Conservation (phyloP, 1,140 invertebrate genomes). For the Drosophila littoralis region DNA sequence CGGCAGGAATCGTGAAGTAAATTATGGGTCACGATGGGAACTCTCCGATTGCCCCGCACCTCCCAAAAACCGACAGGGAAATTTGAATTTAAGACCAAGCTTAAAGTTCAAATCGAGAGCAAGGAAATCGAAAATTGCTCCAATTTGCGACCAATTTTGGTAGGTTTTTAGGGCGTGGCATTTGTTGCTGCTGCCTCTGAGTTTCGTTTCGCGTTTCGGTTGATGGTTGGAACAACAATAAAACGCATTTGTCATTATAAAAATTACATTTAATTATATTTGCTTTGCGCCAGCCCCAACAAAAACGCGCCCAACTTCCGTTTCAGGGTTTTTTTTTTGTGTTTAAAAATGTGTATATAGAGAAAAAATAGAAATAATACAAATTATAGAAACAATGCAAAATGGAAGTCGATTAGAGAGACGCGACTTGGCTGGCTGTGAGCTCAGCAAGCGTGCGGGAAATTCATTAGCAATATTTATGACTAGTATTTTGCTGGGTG, state of each 20-base stretch:
- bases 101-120: constrained; percentile 20
- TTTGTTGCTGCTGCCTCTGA: constrained; percentile 8
- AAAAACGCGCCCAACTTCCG: constrained; percentile 70
- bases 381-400: constrained; percentile 32
- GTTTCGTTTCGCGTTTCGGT: constrained; percentile 24
- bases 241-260: constrained; percentile 77
- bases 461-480: constrained; percentile 82
- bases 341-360: background rate
- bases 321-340: constrained; percentile 31
- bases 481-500: constrained; percentile 44
- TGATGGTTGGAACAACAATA: constrained; percentile 10
- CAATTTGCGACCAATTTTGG: constrained; percentile 10
- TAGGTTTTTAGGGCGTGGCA: constrained; percentile 33
- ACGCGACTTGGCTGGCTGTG: constrained; percentile 52
- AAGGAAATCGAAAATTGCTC: constrained; percentile 24
- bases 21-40: constrained; percentile 24
- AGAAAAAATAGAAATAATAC: background rate
- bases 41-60: background rate
- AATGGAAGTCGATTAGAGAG: constrained; percentile 47
- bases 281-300: constrained; percentile 58
- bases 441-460: constrained; percentile 78
- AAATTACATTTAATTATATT: constrained; percentile 81
- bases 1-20: constrained; percentile 32
- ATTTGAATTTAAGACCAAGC: constrained; percentile 14
- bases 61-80: background rate